Base-by-base conservation (phyloP, 2,888 invertebrate species). In the Cloeon dipterum region DNA sequence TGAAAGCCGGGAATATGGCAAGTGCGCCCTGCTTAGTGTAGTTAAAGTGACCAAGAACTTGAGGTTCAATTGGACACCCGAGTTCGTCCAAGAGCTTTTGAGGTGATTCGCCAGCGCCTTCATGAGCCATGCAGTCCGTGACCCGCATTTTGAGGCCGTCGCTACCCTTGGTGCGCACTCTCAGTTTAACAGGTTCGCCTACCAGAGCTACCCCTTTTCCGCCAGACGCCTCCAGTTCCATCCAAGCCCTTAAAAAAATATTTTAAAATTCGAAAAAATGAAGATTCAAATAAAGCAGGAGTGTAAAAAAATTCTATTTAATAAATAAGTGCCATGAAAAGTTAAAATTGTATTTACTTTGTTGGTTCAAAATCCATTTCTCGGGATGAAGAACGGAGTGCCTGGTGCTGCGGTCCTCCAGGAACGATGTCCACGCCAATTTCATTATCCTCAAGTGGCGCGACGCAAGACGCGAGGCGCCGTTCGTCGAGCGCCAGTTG, bases 1-100 rank as follows among this genome's bases (percentile, higher is more conserved):
- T 79, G 49, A 82, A 82, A 4, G 81, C 82, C 2, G 75, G 70
- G 57, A 82, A 82, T 14, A 70, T 71, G 0, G 77, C 61, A 4
- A 53, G 45, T 1, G 57, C 58, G 43, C 57, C 58, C 43, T 58
- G 58, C 39, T 38, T 7, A 7, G 29, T 11, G n/a, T 29, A 29
- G 29, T 29, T 29, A 5, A 29, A 16, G 13, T 29, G 29, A 43
- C 64, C 68, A 50, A 73, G 62, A 37, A 73, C 62, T 3, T 62
- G 53, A 45, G 74, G 73, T 52, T 78, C 78, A 34, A 76, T 61
- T 3, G 77, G 73, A 51, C 78, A 79, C 43, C 81, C 81, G 23
- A 66, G 61, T 40, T 74, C 70, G 51, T 79, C 77, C 7, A 77
- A 57, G 16, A 81, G 59, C 42, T 70, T 70, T 50, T 79, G 78